A percentile compares a stretch with the other conserved stretches of the same genome.
Conservation (phyloP, 1,140 invertebrate genomes). For the Drosophila simulans region DNA sequence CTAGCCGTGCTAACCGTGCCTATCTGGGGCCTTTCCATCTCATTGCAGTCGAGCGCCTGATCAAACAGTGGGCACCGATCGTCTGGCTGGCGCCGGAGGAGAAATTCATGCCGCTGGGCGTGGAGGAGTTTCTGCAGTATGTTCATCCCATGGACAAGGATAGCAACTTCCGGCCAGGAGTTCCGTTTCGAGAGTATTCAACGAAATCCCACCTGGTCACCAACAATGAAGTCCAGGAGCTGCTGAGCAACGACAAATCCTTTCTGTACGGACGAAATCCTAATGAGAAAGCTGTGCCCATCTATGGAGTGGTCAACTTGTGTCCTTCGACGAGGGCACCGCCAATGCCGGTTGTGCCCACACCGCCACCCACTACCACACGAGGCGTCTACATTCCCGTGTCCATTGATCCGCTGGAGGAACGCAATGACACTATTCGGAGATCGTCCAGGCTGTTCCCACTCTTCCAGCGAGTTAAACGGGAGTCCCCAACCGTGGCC, state of each 20-base stretch:
- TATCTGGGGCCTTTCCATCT: conserved; percentile 32
- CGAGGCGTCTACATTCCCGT: conserved; percentile 72
- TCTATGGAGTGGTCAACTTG: conserved; percentile 87
- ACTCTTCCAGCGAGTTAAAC: conserved; percentile 64
- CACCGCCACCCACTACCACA: conserved; percentile 45
- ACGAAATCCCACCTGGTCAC: conserved; percentile 86
- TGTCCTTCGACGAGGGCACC: conserved; percentile 39
- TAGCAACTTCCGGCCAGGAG: conserved; percentile 60
- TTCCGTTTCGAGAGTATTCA: conserved; percentile 77
- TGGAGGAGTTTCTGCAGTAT: conserved; percentile 87
- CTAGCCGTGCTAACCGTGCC: conserved; percentile 30
- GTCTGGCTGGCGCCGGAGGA: conserved; percentile 88
- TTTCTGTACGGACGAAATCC: conserved; percentile 88
- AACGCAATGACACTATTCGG: conserved; percentile 64
- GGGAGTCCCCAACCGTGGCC: conserved; percentile 21
- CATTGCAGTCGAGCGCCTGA: conserved; percentile 85
- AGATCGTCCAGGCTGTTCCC: conserved; percentile 75
- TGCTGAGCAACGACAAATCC: conserved; percentile 86
- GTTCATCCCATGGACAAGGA: conserved; percentile 85
- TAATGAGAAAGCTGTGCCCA: conserved; percentile 85
- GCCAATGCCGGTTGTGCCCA: background rate
- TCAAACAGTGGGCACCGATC: conserved; percentile 87
- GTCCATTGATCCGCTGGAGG: conserved; percentile 73
- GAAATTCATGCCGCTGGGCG: conserved; percentile 87
- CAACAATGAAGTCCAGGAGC: conserved; percentile 85